These are phyloP conservation scores for Miichthys miiuy DNA, from an alignment of 2,797 vertebrate species.

Conservation along the genomic window DNA sequence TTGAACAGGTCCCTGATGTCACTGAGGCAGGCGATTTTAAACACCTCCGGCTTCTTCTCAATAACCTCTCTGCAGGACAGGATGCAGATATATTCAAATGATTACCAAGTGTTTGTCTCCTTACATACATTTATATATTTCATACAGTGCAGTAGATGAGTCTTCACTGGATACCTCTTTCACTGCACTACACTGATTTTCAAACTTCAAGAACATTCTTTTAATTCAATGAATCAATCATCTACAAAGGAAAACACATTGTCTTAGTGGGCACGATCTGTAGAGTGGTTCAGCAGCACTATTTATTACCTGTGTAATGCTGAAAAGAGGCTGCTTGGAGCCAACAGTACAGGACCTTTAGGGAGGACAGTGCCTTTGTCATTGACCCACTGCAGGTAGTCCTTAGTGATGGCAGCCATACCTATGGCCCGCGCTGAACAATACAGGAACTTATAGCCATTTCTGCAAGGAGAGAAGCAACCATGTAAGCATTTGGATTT, in stretches of 20 bases:
- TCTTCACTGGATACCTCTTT: not conserved
- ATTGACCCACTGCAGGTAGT: conserved; percentile 93
- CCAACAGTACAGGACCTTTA: conserved; percentile 92
- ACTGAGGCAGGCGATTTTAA: conserved; percentile 93
- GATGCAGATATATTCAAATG: conserved; percentile 10
- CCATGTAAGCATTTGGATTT: not conserved
- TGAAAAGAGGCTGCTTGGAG: conserved; percentile 96
- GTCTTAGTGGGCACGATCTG: not conserved
- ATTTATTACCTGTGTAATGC: conserved; percentile 92
- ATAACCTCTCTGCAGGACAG: conserved; percentile 91
- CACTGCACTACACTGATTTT: not conserved
- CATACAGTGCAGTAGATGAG: not conserved
- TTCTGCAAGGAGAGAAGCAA: conserved; percentile 80
- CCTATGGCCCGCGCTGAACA: conserved; percentile 96
- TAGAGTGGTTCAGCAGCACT: not conserved
- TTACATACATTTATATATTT: not conserved
- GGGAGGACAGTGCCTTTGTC: conserved; percentile 92
- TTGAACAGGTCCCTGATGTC: conserved; percentile 93
- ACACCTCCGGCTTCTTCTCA: conserved; percentile 95
- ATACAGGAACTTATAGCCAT: conserved; percentile 97
- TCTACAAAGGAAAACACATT: too few relatives aligned
- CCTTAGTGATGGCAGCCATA: conserved; percentile 94
- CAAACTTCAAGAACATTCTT: not conserved
- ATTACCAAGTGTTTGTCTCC: not conserved
- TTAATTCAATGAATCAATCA: not conserved